Conservation (phyloP, 2,113 vertebrate genomes). For the Urocolius indicus region DNA sequence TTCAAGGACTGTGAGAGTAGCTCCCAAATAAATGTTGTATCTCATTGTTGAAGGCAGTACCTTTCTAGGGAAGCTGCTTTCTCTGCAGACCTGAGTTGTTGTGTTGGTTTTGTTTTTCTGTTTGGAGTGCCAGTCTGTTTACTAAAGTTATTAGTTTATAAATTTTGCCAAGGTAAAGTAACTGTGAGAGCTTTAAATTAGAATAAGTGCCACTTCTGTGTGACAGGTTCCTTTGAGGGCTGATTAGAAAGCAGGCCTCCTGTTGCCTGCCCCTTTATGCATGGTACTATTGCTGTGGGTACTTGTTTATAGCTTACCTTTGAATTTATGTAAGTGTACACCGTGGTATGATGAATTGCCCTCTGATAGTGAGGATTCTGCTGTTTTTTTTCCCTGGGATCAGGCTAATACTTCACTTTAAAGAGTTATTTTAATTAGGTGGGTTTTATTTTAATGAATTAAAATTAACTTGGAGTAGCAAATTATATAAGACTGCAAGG, state of each 20-base stretch:
- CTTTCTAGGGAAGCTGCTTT: slow-evolving; percentile 29
- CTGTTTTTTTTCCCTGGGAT: slow-evolving; percentile 31
- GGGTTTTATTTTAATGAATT: slow-evolving; percentile 73
- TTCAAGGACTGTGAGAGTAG: neutral
- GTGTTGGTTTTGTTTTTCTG: slow-evolving; percentile 68
- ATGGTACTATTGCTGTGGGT: slow-evolving; percentile 45
- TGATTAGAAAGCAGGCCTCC: slow-evolving; percentile 81
- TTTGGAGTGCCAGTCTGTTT: slow-evolving; percentile 75
- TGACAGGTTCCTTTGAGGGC: slow-evolving; percentile 82
- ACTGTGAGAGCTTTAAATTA: slow-evolving; percentile 83
- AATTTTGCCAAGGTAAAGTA: slow-evolving; percentile 81
- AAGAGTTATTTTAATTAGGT: slow-evolving; percentile 75
- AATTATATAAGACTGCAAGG: slow-evolving; percentile 65
- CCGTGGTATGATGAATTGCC: slow-evolving; percentile 50
- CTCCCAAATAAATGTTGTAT: slow-evolving; percentile 7
- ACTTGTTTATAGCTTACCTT: slow-evolving; percentile 77
- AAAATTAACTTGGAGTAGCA: slow-evolving; percentile 76
- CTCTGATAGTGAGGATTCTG: slow-evolving; percentile 16
- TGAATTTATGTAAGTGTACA: slow-evolving; percentile 60
- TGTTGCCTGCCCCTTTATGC: slow-evolving; percentile 73
- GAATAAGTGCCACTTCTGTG: slow-evolving; percentile 83
- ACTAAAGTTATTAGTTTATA: slow-evolving; percentile 82
- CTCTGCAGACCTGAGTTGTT: neutral
- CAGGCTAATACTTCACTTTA: slow-evolving; percentile 73
- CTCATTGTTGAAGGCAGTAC: neutral